Base-by-base conservation (phyloP, 1,140 invertebrate genomes). In the Drosophila pandora region DNA sequence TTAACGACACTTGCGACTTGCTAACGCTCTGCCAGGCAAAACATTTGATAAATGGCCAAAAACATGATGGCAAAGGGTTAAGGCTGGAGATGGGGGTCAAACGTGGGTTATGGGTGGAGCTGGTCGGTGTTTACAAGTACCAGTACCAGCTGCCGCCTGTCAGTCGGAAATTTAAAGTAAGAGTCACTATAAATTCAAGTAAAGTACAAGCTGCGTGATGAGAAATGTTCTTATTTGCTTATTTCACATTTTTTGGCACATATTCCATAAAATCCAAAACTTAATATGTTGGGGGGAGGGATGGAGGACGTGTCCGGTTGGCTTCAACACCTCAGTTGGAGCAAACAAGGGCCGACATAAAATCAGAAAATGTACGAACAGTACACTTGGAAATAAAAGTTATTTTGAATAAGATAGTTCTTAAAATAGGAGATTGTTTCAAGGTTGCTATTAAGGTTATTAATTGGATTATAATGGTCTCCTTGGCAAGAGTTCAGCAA, bases 1-100 rank as follows among this genome's bases (percentile, higher is more conserved):
- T 84, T 84, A 83, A 79, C 76, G 72, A 54, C 81, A 79, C 58
- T 75, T 74, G 71, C 70, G 59, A 64, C 71, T 49, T 57, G 23
- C 37, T 23, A 25, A 13, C 25, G 65, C 56, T 37, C 45, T 48
- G 50, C 67, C 67, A 71, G 63, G 63, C 64, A 71, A 71, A 71
- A 60, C 55, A 71, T 71, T 71, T 71, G 67, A 71, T 60, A 71
- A 71, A 69, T 69, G 65, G 63, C 65, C 65, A 55, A 55, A 56
- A n/a, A 17, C 13, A 45, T 37, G 37, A 12, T 22, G 30, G 25
- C 17, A 25, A 34, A 9, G 10, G 13, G 21, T 13, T 3, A 43
- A 43, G 34, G 4, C 12, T 28, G 12, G 5, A 4, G 17, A 17
- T 17, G 17, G 23, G n/a, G 28, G 47, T 28, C 13, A 2, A 23